Base-by-base conservation (phyloP, 2,888 invertebrate species). In the Parnassius smintheus region DNA sequence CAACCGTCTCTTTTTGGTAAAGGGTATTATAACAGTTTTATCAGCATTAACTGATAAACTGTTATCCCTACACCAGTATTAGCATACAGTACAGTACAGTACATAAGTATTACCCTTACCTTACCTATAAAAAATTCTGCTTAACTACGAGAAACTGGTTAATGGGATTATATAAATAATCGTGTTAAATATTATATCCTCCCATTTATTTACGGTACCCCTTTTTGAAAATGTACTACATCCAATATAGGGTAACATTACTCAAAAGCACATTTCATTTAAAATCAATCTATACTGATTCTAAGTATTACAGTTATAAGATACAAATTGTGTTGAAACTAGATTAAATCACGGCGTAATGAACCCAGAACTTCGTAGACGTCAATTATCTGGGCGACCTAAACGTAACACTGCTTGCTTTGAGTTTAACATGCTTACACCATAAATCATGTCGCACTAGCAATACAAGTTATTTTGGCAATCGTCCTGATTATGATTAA, bases 391-490 rank as follows among this genome's bases (percentile, higher is more conserved):
- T 66, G 68, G 77, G 70, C 76, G 76, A 77, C 74, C 77, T 67
- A 71, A 74, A 76, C 76, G 75, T 50, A 57, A 73, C 70, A 70
- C 66, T 62, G 60, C 73, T 75, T 75, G 72, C 73, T 75, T 76
- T 70, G 74, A 84, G 84, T 86, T 86, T 84, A 87, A 77, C 81
- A 78, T 78, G 71, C 71, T 66, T 64, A 70, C 72, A 72, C 73
- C 77, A 85, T 88, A 83, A 86, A 88, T 88, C 87, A 88, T 71
- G 69, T 70, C 72, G 76, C 76, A 79, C 76, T 77, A 80, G 76
- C 77, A 82, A 80, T 80, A 85, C 83, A 79, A 81, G 88, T 85
- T 86, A 85, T 88, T 89, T 90, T 88, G 88, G 88, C 89, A 87
- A 88, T 88, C 76, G 77, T 71, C 72, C 71, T 77, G 75, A 78